phyloP scores from a whole-genome alignment of 2,797 vertebrate genomes.

The Platyrinchus mystaceus region DNA sequence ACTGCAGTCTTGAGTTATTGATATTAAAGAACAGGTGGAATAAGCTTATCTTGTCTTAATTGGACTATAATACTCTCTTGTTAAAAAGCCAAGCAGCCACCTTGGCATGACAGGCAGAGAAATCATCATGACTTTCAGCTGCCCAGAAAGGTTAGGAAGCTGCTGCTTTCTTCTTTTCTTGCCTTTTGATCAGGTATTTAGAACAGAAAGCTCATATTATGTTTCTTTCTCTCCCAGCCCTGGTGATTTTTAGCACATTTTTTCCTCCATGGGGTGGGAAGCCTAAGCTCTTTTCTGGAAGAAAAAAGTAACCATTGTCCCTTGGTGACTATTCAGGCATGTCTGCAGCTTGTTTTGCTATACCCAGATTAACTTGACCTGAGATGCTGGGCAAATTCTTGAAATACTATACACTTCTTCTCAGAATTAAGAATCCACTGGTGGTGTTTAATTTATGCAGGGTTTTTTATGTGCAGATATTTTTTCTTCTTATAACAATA shows the following conservation, averaged over 20 bases:
- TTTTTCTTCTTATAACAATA: neutral
- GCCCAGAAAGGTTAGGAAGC: slow-evolving; percentile 12
- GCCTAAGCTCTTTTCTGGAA: slow-evolving; percentile 16
- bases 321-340: neutral
- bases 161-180: neutral
- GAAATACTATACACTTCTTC: neutral
- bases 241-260: slow-evolving; percentile 35
- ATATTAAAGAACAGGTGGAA: slow-evolving; percentile 56
- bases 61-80: slow-evolving; percentile 55
- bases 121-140: slow-evolving; percentile 27
- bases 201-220: slow-evolving; percentile 13
- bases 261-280: slow-evolving; percentile 11
- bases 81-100: slow-evolving; percentile 58
- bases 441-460: neutral
- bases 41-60: slow-evolving; percentile 65
- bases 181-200: slow-evolving; percentile 19
- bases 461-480: neutral
- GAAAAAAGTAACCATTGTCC: neutral
- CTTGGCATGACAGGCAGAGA: slow-evolving; percentile 30
- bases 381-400: neutral
- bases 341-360: neutral
- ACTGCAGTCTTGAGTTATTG: slow-evolving; percentile 17
- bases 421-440: neutral
- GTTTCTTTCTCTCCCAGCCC: slow-evolving; percentile 34
- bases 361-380: neutral